A percentile compares a stretch with the other conserved stretches of the same genome.
Conservation (phyloP, 2,113 vertebrate species). For the Daubentonia madagascariensis region DNA sequence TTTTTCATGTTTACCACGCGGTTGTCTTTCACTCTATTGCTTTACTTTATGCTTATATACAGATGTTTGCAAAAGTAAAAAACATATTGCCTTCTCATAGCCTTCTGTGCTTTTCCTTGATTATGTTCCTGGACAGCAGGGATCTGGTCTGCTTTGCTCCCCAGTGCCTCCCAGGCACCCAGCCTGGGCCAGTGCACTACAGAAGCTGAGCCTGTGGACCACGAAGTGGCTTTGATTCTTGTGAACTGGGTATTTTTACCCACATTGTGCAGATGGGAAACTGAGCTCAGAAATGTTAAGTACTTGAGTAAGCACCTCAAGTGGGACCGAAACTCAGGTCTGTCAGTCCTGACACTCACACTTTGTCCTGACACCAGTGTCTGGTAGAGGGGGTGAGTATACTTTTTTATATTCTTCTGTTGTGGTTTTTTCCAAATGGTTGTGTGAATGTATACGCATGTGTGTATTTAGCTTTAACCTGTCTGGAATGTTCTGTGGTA, state of each 20-base stretch:
- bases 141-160: neutral
- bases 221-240: neutral
- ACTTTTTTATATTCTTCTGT: neutral
- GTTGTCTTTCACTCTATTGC: neutral
- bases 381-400: neutral
- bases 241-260: neutral
- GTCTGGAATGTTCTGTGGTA: slow-evolving; percentile 54
- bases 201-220: neutral
- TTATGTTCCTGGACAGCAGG: neutral
- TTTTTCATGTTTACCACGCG: neutral
- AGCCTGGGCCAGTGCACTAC: too few species aligned
- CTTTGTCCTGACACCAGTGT: neutral
- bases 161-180: neutral
- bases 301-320: neutral
- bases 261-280: neutral
- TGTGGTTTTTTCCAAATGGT: neutral
- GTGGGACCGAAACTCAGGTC: neutral
- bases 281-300: neutral
- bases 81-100: neutral
- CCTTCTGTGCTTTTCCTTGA: neutral
- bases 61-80: neutral
- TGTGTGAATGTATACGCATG: neutral
- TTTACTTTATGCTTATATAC: neutral
- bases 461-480: neutral
- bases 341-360: neutral